A percentile compares a stretch with the other conserved stretches of the same genome.
Evolutionary conservation across 2,888 invertebrate species (phyloP).

Genomic region (Asteroscopus sphinx): DNA sequence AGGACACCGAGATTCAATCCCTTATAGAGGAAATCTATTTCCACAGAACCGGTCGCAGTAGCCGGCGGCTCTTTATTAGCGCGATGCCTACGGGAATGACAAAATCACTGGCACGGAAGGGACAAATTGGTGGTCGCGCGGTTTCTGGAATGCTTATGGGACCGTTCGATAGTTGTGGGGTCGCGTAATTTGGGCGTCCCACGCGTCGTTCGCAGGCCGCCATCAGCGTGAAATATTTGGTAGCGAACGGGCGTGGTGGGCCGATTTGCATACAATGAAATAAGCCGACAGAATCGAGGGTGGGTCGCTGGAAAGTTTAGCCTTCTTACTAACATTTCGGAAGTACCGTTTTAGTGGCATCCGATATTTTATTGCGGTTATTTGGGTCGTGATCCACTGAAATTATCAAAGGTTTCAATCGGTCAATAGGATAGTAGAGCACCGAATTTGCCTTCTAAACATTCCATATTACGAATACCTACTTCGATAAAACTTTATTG

Average conservation of each 20-base stretch:
- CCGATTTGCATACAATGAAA: conserved; percentile 86
- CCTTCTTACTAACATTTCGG: conserved; percentile 80
- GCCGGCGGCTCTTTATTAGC: conserved; percentile 68
- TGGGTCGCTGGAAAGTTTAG: conserved; percentile 72
- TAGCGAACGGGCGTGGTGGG: conserved; percentile 76
- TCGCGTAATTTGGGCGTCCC: conserved; percentile 76
- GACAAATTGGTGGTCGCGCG: conserved; percentile 80
- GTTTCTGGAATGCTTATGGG: conserved; percentile 76
- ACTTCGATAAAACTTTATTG: conserved; percentile 34
- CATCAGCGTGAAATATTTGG: conserved; percentile 80
- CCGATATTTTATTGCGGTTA: conserved; percentile 69
- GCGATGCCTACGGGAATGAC: conserved; percentile 71
- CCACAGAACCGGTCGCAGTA: conserved; percentile 60
- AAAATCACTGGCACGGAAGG: conserved; percentile 80
- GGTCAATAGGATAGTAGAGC: conserved; percentile 50
- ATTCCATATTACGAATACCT: conserved; percentile 36
- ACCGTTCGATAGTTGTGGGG: conserved; percentile 70
- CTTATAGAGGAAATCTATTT: conserved; percentile 69
- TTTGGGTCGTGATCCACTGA: conserved; percentile 61
- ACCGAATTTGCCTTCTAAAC: conserved; percentile 25
- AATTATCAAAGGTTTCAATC: conserved; percentile 55
- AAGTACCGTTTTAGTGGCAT: conserved; percentile 80
- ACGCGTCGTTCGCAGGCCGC: conserved; percentile 69
- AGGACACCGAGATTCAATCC: conserved; percentile 54
- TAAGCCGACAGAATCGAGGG: conserved; percentile 76